Evolutionary conservation across 2,888 invertebrate genomes (phyloP).

Genomic region (Pyrgus malvae): DNA sequence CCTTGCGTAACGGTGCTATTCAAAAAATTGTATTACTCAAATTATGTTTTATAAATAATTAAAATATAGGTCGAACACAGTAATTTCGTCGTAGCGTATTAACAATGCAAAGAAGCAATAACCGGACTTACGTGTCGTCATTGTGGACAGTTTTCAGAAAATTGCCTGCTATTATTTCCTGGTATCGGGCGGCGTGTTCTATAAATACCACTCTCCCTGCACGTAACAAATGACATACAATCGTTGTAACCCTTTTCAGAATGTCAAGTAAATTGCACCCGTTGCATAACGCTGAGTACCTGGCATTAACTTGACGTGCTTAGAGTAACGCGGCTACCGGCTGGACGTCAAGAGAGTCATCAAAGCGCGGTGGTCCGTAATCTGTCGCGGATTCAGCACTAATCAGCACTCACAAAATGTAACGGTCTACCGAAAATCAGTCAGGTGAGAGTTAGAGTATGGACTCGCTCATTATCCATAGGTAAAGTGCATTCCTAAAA

Average conservation of each 20-base stretch:
- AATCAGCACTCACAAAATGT: no score
- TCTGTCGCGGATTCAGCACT: no score
- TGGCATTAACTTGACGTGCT: slow-evolving; percentile 35
- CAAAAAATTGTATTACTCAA: no score
- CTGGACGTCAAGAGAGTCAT: no score
- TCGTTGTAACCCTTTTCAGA: slow-evolving; percentile 58
- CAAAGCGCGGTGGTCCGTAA: no score
- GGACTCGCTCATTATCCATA: no score
- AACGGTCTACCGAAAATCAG: no score
- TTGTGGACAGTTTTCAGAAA: slow-evolving; percentile 37
- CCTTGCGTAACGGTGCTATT: no score
- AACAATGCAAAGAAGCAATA: slow-evolving; percentile 1
- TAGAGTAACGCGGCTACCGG: no score
- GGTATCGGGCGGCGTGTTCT: slow-evolving; percentile 38
- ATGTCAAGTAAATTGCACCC: slow-evolving; percentile 60
- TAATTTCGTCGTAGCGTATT: neutral
- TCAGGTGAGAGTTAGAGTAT: no score
- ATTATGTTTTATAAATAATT: no score
- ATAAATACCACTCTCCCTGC: slow-evolving; percentile 40
- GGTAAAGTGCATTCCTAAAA: no score
- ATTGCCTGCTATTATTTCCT: slow-evolving; percentile 42
- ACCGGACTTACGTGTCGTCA: neutral
- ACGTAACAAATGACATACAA: slow-evolving; percentile 54
- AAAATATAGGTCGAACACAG: neutral
- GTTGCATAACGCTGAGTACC: slow-evolving; percentile 51